Evolutionary conservation across 1,140 invertebrate species (phyloP).

Genomic region (Theocolax elegans): DNA sequence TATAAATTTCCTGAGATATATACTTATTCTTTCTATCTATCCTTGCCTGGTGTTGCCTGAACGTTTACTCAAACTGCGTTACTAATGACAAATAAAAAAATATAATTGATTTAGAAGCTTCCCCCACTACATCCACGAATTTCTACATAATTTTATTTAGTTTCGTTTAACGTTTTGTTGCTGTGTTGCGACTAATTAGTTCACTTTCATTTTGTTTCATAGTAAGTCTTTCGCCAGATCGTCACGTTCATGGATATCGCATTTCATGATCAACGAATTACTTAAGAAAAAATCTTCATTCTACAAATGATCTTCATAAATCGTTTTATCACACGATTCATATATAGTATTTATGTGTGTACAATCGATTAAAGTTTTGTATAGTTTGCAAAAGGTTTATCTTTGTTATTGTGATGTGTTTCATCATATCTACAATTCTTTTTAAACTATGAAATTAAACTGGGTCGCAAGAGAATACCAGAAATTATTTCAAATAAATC

Average conservation of each 20-base stretch:
- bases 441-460: background rate
- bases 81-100: too few relatives aligned
- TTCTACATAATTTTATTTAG: background rate
- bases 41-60: constrained; percentile 18
- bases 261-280: background rate
- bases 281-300: background rate
- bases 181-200: constrained; percentile 1
- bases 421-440: constrained; percentile 2
- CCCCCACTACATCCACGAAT: background rate
- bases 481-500: too few relatives aligned
- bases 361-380: constrained; percentile 7
- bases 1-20: background rate
- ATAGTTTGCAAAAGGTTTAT: constrained; percentile 24
- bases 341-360: background rate
- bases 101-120: constrained; percentile 1
- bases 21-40: background rate
- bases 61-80: background rate
- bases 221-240: background rate
- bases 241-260: constrained; percentile 6
- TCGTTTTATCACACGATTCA: background rate
- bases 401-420: constrained; percentile 11
- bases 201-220: constrained; percentile 3
- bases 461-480: constrained; percentile 3
- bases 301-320: background rate
- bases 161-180: background rate